phyloP scores from a whole-genome alignment of 2,113 vertebrate species.

The Gyps fulvus region DNA sequence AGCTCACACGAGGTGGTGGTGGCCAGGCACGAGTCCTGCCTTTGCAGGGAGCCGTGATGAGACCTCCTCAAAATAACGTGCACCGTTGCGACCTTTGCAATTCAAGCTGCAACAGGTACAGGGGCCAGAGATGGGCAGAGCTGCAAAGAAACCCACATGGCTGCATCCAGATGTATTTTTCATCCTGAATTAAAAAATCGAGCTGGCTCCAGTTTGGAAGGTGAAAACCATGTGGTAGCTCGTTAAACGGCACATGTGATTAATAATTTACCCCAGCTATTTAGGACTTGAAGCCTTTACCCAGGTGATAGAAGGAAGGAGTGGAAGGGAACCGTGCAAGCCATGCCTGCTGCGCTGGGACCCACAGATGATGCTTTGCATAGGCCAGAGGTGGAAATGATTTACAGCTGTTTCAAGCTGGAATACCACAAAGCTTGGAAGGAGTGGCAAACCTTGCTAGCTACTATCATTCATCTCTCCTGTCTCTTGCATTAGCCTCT shows the following conservation, averaged over 20 bases:
- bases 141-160: neutral
- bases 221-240: neutral
- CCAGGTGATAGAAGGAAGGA: neutral
- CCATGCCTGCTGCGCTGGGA: neutral
- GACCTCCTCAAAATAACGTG: neutral
- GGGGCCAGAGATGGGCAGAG: neutral
- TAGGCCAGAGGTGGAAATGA: neutral
- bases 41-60: neutral
- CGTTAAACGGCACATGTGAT: neutral
- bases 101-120: neutral
- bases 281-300: neutral
- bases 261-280: neutral
- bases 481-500: neutral
- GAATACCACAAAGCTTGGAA: neutral
- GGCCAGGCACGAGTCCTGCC: neutral
- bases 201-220: neutral
- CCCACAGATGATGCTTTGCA: neutral
- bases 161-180: neutral
- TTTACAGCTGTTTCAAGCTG: neutral
- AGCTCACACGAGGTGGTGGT: fast-evolving
- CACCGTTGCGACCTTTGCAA: neutral
- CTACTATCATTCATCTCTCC: neutral
- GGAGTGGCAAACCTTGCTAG: neutral
- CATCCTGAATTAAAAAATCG: neutral
- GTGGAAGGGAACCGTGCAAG: neutral